Base-by-base conservation (phyloP, 53 echinoderm and acorn worm genomes). In the Hippasteria phrygiana region DNA sequence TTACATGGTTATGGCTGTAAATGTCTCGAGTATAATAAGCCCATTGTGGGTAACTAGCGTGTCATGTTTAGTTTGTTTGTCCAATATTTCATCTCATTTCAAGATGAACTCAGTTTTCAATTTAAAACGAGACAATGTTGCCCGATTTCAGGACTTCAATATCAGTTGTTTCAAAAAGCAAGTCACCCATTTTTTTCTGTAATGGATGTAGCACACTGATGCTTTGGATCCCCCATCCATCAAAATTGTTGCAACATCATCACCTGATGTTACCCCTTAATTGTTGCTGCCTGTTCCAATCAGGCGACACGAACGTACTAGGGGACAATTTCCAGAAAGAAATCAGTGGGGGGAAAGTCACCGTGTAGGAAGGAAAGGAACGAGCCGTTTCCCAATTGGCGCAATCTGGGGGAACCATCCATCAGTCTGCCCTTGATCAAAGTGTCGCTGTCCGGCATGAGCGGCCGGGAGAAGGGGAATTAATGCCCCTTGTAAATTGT, bases 201-300 rank as follows among this genome's bases (percentile, higher is more conserved):
- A n/a, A n/a, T n/a, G n/a, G n/a, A n/a, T n/a, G n/a, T n/a, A n/a
- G n/a, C n/a, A n/a, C n/a, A n/a, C n/a, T n/a, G n/a, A n/a, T n/a
- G n/a, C n/a, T n/a, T n/a, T 45, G 26, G 33, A 22, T 22, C 5
- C 14, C 22, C 0, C 32, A 73, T 73, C 73, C 43, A 73, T 73
- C 43, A 73, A 40, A 40, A 66, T 16, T 2, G 33, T 73, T 73
- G 6, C 3, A 39, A 17, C 73, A 66, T 43, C 73, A 42, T 31
- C 3, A 0, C 13, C 69, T 35, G 6, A 67, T 35, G 32, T 67
- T 26, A 67, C 69, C 24, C 24, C 43, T 18, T 73, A 73, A 73
- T 43, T 73, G 43, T 41, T 20, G 43, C 40, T 73, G 67, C 26
- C 73, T 71, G 9, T 73, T 42, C 73, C 6, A 32, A 73, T 42